Evolutionary conservation across 2,888 invertebrate genomes (phyloP), one percentile per base, ranked within the genome.

Genomic region (Drosophila meridiana): DNA sequence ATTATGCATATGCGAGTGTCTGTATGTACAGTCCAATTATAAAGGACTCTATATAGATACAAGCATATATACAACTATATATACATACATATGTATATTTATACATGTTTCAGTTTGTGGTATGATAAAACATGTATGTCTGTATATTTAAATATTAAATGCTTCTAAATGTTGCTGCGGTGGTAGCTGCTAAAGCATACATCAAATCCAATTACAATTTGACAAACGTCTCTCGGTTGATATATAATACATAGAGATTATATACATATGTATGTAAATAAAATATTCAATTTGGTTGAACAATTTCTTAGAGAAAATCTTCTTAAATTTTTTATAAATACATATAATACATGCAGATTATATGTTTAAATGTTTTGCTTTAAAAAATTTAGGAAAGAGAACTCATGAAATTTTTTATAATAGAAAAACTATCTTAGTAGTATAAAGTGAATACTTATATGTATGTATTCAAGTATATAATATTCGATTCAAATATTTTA

Each of bases 1-100:
- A 69, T 78, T 79, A 69, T 7, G 56, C 63, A 56, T 30, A 32
- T 56, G 32, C 20, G 52, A 9, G 38, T 42, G 50, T 68, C 48
- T 47, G 56, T 57, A n/a, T 69, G 32, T 9, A 9, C 8, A 48
- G 3, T 4, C 38, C 14, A 26, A 36, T 26, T 32, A 56, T 50
- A 45, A 56, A 14, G 50, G 14, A 38, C 14, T 34, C 20, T 14
- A 9, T 60, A 8, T 47, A 60, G 38, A 14, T 45, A 57, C 36
- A 45, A 14, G 8, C 4, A 11, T 52, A n/a, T 13, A 3, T 8
- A 48, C 2, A 7, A 13, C 4, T 2, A 30, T 48, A 8, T 30
- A 14, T 45, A 4, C 28, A 2, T 26, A 2, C 3, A 9, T 47
- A 13, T 13, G 7, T 11, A 28, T 20, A n/a, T 50, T 9, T 30